phyloP scores from a whole-genome alignment of 1,140 invertebrate genomes.

The Drosophila eugracilis region DNA sequence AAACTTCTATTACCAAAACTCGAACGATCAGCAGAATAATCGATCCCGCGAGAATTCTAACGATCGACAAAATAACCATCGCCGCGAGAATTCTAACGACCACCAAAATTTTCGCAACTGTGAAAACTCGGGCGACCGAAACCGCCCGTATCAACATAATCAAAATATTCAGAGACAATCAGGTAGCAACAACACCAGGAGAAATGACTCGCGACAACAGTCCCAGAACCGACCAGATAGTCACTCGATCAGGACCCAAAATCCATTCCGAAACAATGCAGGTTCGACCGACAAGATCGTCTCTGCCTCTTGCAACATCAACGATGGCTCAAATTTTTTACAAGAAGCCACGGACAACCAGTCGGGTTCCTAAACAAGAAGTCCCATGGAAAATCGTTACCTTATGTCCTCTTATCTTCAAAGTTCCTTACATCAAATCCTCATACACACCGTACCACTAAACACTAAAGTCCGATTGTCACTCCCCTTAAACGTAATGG shows the following conservation, averaged over 20 bases:
- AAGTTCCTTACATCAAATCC: neutral
- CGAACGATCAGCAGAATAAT: too few relatives aligned
- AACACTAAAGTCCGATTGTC: neutral
- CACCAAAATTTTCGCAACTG: too few relatives aligned
- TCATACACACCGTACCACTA: slow-evolving; percentile 3
- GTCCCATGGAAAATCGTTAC: slow-evolving; percentile 1
- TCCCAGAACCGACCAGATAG: neutral
- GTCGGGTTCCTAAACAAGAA: slow-evolving; percentile 7
- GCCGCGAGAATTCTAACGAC: too few relatives aligned
- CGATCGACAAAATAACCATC: too few relatives aligned
- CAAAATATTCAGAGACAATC: slow-evolving; percentile 9
- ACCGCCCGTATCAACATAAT: slow-evolving; percentile 4
- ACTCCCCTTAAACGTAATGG: neutral
- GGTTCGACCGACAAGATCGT: neutral
- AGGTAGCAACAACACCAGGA: neutral
- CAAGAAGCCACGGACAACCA: too few relatives aligned
- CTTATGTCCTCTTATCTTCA: neutral
- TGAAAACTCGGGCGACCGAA: too few relatives aligned
- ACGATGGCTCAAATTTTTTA: slow-evolving; percentile 14
- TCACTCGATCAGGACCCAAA: neutral
- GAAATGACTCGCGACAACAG: neutral
- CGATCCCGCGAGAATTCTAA: too few relatives aligned
- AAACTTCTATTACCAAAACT: too few relatives aligned
- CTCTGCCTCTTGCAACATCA: slow-evolving; percentile 10
- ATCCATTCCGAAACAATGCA: slow-evolving; percentile 5